A percentile compares a stretch with the other conserved stretches of the same genome.
Conservation (phyloP, 2,113 vertebrate species). For the Tragelaphus buxtoni region DNA sequence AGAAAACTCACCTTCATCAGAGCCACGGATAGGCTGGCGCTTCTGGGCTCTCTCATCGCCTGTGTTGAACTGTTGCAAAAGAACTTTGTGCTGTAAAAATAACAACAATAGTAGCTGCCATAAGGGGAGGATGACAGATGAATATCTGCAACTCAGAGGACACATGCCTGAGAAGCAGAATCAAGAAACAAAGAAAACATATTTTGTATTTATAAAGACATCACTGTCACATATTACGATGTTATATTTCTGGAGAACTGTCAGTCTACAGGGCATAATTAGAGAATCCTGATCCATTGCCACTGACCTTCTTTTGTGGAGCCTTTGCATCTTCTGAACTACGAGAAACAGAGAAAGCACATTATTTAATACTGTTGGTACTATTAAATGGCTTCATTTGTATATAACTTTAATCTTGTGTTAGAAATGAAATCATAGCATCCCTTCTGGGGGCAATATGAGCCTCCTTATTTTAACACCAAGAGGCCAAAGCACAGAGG, state of each 20-base stretch:
- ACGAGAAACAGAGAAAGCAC: constrained; percentile 68
- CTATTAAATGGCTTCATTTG: background rate
- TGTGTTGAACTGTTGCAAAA: constrained; percentile 93
- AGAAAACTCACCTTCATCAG: constrained; percentile 91
- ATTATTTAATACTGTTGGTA: constrained; percentile 17
- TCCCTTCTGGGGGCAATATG: background rate
- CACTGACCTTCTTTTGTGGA: constrained; percentile 90
- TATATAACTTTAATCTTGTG: background rate
- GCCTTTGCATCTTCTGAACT: constrained; percentile 91
- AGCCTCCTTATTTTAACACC: background rate
- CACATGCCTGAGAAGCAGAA: background rate
- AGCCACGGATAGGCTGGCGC: constrained; percentile 90
- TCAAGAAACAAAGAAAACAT: background rate
- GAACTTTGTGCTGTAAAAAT: constrained; percentile 91
- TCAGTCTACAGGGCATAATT: background rate
- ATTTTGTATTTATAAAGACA: constrained; percentile 4
- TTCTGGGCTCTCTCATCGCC: constrained; percentile 93
- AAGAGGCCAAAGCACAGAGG: background rate
- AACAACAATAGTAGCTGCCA: background rate
- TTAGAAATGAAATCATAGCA: background rate
- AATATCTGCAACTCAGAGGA: background rate
- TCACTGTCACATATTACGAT: background rate
- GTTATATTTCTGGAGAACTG: background rate
- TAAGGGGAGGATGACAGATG: background rate
- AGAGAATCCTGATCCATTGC: background rate